phyloP scores from a whole-genome alignment of 1,140 invertebrate species.

The Augochlora pura region DNA sequence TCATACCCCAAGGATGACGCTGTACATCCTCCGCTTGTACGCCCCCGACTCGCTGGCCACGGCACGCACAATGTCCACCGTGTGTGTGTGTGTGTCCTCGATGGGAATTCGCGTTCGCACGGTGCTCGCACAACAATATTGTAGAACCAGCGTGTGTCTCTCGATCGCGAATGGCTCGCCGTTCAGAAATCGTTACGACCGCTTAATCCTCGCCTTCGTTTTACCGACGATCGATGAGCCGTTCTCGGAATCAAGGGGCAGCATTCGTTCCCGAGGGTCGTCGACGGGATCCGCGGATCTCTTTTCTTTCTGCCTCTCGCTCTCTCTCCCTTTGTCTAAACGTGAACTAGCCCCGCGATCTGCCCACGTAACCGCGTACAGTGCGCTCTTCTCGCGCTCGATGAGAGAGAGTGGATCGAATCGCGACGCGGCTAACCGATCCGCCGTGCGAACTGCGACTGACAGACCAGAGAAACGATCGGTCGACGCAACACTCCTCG shows the following conservation, averaged over 20 bases:
- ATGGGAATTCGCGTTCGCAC: neutral
- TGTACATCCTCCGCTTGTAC: conserved; percentile 44
- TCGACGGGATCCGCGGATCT: neutral
- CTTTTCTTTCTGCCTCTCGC: too few species aligned
- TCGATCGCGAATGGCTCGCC: neutral
- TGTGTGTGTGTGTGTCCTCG: too few species aligned
- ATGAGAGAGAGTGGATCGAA: neutral
- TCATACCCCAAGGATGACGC: conserved; percentile 50
- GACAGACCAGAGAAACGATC: conserved; percentile 41
- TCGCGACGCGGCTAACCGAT: conserved; percentile 18
- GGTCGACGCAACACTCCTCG: conserved; percentile 44
- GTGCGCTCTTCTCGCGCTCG: neutral
- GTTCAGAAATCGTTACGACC: neutral
- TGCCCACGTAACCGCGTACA: too few species aligned
- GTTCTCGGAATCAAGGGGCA: conserved; percentile 4
- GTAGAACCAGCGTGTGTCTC: too few species aligned
- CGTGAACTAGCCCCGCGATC: too few species aligned
- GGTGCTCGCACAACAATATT: neutral
- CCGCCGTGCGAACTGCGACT: conserved; percentile 34
- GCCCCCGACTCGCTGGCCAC: neutral
- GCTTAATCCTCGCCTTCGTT: conserved; percentile 26
- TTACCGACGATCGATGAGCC: conserved; percentile 26
- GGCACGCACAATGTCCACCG: neutral
- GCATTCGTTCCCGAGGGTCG: conserved; percentile 23
- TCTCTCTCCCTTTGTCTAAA: too few species aligned